Evolutionary conservation across 2,113 vertebrate species (phyloP).

Genomic region (Falco punctatus): DNA sequence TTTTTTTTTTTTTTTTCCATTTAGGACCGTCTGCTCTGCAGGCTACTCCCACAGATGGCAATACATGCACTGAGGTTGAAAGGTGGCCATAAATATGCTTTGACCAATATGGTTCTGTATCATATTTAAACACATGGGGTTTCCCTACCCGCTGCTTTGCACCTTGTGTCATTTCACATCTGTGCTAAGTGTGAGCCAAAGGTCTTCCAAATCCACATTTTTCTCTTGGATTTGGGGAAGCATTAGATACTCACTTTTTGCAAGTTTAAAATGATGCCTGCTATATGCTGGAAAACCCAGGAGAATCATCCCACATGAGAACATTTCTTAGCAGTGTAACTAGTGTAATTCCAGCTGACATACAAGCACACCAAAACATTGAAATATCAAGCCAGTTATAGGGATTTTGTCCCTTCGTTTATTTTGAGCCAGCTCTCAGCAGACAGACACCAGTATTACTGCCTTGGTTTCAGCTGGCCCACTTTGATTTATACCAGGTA

Average conservation of each 20-base stretch:
- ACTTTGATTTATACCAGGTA: not conserved
- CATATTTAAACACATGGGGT: not conserved
- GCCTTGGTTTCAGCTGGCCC: not conserved
- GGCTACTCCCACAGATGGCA: conserved; percentile 5
- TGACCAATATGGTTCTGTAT: not conserved
- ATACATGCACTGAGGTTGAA: not conserved
- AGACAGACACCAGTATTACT: not conserved
- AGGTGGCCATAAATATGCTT: not conserved
- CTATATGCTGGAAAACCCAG: not conserved
- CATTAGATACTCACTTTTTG: not conserved
- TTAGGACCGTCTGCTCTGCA: conserved; percentile 32
- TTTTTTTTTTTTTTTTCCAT: not conserved
- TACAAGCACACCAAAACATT: not conserved
- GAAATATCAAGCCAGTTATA: not conserved
- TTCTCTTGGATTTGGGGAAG: not conserved
- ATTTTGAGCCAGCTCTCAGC: not conserved
- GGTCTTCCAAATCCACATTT: not conserved
- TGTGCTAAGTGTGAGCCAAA: not conserved
- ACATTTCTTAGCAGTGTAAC: not conserved
- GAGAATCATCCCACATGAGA: not conserved
- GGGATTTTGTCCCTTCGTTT: not conserved
- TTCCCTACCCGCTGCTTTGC: not conserved
- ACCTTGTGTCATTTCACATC: not conserved
- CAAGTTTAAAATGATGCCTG: not conserved
- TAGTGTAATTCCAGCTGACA: not conserved